These are phyloP conservation scores for Streblospio benedicti DNA, from an alignment of 1,140 invertebrate genomes.

Conservation along the genomic window DNA sequence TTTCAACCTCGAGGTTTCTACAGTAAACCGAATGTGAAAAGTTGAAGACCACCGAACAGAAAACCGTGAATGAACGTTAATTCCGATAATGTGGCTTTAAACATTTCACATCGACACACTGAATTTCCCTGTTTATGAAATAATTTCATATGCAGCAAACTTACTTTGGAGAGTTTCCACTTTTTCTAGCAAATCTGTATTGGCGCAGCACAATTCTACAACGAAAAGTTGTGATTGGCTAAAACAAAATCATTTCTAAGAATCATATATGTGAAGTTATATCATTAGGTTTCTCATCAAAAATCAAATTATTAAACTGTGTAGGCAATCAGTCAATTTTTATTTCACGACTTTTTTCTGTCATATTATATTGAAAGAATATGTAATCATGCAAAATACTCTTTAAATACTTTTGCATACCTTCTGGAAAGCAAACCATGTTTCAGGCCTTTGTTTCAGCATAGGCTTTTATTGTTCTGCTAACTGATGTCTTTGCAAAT, in stretches of 20 bases:
- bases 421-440: constrained; percentile 89
- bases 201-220: constrained; percentile 72
- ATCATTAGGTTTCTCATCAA: background rate
- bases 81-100: no score
- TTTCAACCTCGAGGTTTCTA: no score
- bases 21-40: no score
- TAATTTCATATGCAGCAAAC: no score
- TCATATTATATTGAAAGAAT: background rate
- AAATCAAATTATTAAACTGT: background rate
- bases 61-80: no score
- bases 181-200: constrained; percentile 70
- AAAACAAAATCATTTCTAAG: background rate
- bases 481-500: constrained; percentile 67
- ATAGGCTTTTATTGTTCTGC: constrained; percentile 62
- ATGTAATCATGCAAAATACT: background rate
- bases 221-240: constrained; percentile 14
- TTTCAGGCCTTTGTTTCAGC: constrained; percentile 64
- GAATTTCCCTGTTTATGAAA: no score
- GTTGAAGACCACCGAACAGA: no score
- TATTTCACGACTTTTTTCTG: background rate
- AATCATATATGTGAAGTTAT: background rate
- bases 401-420: constrained; percentile 28
- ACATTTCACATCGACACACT: no score
- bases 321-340: background rate
- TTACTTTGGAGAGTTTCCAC: constrained; percentile 73